Evolutionary conservation across 1,140 invertebrate genomes (phyloP), one percentile per base, ranked within the genome.

Genomic region (Schlechtendalia chinensis): DNA sequence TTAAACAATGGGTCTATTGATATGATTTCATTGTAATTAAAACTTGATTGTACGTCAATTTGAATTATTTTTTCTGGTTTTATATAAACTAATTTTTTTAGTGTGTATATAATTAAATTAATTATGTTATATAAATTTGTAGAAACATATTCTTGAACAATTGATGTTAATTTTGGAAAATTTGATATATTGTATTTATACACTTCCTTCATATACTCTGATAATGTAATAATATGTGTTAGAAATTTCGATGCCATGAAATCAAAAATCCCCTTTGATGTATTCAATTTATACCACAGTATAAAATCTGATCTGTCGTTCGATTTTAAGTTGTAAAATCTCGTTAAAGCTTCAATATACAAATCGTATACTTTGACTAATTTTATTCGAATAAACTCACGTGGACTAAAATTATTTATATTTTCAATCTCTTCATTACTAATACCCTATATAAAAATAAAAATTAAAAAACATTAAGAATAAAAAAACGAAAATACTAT

Each of bases 101-200:
- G 17, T 10, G 71, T 17, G 0, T 3, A 24, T 32, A 12, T 74
- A 0, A 54, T 1, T 4, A 74, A 1, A 11, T 16, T 14, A 11
- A 56, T 29, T 16, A 32, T 56, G 17, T 74, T 45, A 74, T 54
- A 19, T 19, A 74, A 54, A 19, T 54, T 54, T 8, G 5, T 54
- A 32, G 8, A 19, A n/a, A 74, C 24, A 74, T 74, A 32, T 29
- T 74, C 71, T 2, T 74, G 6, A 1, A 74, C 0, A 29, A n/a
- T 29, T n/a, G 17, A 53, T n/a, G 6, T 29, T 22, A 56, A 12
- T 11, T 29, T 54, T 29, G 16, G 17, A 6, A 74, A 16, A 5
- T 56, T 53, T n/a, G 3, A 4, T n/a, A 17, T n/a, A 74, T 74
- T 32, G 32, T 29, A 74, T 56, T 74, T 74, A 29, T 74, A 74